Base-by-base conservation (phyloP, 2,888 invertebrate genomes). In the Drosophila limbata region DNA sequence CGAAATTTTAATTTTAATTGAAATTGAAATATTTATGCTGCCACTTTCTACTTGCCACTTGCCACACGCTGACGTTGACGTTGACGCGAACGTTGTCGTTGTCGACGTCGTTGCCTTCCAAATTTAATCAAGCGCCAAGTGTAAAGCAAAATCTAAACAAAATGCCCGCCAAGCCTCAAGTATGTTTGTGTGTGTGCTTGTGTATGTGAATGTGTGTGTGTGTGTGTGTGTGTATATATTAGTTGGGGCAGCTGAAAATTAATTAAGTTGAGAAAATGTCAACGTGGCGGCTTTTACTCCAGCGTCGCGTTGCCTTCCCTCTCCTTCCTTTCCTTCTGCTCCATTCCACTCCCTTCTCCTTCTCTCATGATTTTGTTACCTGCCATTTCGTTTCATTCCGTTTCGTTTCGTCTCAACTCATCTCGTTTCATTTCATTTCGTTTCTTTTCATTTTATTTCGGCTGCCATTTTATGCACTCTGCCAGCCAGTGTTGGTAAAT, bases 231-330 rank as follows among this genome's bases (percentile, higher is more conserved):
- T 39, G n/a, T 59, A 25, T 61, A 31, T 67, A 74, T 75, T 81
- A 79, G 84, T 67, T 71, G 55, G 61, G 78, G 81, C 67, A 77
- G 79, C 81, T 72, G 62, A 87, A 83, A 84, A 84, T 84, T 84
- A 84, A 84, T 84, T 87, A 84, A 87, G 83, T 84, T 82, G 80
- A 84, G 88, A 87, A 84, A 84, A 87, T 84, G 88, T 84, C 83
- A 87, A 84, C 88, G 77, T 65, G 51, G 85, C 80, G 71, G 84
- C 87, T 77, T 77, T 68, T 53, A n/a, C 28, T 50, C 44, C 42
- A 28, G 25, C 51, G 1, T 31, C 37, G 21, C 33, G 39, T 21
- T 31, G 17, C 50, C 15, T 31, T 15, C n/a, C 13, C 1, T 9
- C 37, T 8, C 11, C 44, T 17, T 21, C 33, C 28, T 28, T 17